These are phyloP conservation scores for Leptogaster cylindrica DNA, from an alignment of 2,888 invertebrate species.

Conservation along the genomic window DNA sequence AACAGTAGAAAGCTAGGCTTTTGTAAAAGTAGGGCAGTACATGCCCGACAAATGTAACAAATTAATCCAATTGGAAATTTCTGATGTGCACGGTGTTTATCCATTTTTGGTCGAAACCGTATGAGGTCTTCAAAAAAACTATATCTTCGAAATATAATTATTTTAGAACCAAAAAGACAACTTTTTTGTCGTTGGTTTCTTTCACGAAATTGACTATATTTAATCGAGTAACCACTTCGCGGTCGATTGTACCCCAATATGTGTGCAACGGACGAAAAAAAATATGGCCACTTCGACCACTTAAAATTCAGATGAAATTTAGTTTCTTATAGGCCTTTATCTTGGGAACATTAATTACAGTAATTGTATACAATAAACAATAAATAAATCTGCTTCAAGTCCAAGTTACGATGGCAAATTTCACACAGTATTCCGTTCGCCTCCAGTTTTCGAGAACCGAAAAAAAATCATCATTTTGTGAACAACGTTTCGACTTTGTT, in stretches of 20 bases:
- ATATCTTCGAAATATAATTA: too few species aligned
- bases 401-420: too few species aligned
- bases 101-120: conserved; percentile 11
- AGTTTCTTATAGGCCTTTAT: too few species aligned
- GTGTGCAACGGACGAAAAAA: neutral
- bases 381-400: too few species aligned
- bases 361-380: too few species aligned
- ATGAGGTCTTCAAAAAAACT: too few species aligned
- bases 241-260: neutral
- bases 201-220: neutral
- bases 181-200: neutral
- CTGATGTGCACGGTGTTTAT: neutral
- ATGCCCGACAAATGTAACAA: conserved; percentile 5
- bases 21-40: conserved; percentile 23
- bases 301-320: too few species aligned
- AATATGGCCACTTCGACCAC: conserved; percentile 34
- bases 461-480: conserved; percentile 5
- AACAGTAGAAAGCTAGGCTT: conserved; percentile 22
- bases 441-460: conserved; percentile 9
- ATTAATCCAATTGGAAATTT: conserved; percentile 24
- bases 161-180: too few species aligned
- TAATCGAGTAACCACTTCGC: neutral
- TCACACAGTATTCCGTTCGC: too few species aligned
- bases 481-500: conserved; percentile 12
- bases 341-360: too few species aligned